Evolutionary conservation across 2,797 vertebrate genomes (phyloP).

Genomic region (Poeciliopsis presidionis): DNA sequence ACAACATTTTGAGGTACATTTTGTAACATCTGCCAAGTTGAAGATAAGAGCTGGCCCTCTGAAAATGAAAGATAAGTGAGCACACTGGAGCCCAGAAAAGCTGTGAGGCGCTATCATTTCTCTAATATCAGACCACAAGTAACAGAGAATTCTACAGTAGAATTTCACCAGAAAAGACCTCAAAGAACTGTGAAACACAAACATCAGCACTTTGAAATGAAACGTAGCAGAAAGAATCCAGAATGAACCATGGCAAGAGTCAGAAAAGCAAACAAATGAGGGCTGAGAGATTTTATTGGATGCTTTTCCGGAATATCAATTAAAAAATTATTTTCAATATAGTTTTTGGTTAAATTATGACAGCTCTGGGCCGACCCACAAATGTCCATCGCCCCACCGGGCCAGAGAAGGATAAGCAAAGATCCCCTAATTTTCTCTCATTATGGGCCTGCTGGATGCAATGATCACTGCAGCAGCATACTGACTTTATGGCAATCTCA

Average conservation of each 20-base stretch:
- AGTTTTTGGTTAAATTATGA: no score
- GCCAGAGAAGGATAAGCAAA: no score
- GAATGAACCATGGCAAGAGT: neutral
- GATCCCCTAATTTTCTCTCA: no score
- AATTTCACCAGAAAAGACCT: neutral
- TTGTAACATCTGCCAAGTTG: constrained; percentile 31
- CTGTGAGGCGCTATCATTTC: constrained; percentile 34
- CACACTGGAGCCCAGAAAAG: constrained; percentile 24
- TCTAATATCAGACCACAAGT: constrained; percentile 26
- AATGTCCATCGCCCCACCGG: no score
- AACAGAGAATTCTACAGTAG: neutral
- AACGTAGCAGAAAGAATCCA: neutral
- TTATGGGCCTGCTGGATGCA: no score
- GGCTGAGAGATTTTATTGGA: no score
- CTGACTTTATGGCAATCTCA: no score
- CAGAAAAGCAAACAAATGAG: neutral
- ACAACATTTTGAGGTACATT: constrained; percentile 41
- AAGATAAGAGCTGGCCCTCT: constrained; percentile 50
- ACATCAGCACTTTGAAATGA: neutral
- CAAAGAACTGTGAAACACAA: neutral
- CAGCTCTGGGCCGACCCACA: no score
- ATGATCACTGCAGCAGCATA: no score
- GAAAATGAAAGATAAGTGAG: constrained; percentile 56
- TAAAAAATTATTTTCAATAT: no score
- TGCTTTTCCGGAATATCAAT: no score